phyloP scores from a whole-genome alignment of 2,888 invertebrate genomes.

The Strigamia crassipes region DNA sequence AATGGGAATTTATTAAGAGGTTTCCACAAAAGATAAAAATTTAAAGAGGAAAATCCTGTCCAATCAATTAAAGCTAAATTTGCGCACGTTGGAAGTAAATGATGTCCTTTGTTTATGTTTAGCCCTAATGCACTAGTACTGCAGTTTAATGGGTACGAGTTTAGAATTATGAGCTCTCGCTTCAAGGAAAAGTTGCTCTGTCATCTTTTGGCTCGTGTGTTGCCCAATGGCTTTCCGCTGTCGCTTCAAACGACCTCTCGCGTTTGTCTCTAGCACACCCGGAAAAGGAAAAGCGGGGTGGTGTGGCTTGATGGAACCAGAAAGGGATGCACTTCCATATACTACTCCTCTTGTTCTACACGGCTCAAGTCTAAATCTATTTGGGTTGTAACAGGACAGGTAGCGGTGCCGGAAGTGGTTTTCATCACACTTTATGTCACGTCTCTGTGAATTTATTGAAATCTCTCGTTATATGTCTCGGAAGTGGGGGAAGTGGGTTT shows the following conservation, averaged over 20 bases:
- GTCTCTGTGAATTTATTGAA: constrained; percentile 20
- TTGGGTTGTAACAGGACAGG: constrained; percentile 34
- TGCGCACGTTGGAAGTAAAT: not conserved
- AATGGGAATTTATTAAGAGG: not conserved
- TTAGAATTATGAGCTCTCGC: not conserved
- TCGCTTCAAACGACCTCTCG: constrained; percentile 40
- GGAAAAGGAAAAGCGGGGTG: constrained; percentile 6
- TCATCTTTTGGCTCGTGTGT: constrained; percentile 32
- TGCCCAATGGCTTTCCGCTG: constrained; percentile 42
- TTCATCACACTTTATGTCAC: constrained; percentile 22
- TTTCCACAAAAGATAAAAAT: not conserved
- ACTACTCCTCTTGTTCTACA: constrained; percentile 20
- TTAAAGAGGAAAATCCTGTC: not conserved
- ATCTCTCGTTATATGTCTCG: not conserved
- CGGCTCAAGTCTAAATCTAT: not conserved
- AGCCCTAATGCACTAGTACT: not conserved
- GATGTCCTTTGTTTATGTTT: not conserved
- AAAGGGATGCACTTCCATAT: constrained; percentile 9
- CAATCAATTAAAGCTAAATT: not conserved
- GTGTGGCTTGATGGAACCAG: constrained; percentile 27
- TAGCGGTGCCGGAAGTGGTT: constrained; percentile 19
- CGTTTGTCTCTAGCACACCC: constrained; percentile 32
- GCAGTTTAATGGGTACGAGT: not conserved
- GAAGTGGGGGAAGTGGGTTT: constrained; percentile 7
- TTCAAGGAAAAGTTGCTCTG: constrained; percentile 38